Evolutionary conservation across 2,113 vertebrate genomes (phyloP).

Genomic region (Carassius carassius): DNA sequence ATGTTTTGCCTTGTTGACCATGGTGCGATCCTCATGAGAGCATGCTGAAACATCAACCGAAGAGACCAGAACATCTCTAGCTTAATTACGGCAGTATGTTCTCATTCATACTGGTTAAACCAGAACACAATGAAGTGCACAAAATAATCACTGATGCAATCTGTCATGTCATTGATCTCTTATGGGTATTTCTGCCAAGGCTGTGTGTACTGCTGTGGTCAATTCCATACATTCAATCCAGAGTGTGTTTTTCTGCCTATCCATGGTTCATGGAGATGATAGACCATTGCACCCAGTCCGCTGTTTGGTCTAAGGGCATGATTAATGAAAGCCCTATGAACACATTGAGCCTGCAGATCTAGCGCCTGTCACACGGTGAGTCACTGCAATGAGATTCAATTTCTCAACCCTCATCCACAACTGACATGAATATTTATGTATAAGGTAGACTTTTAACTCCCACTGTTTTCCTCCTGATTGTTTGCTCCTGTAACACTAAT

Average conservation of each 20-base stretch:
- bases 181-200: neutral
- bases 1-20: neutral
- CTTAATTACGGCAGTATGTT: conserved; percentile 37
- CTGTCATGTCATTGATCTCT: conserved; percentile 9
- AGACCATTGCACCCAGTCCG: neutral
- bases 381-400: conserved; percentile 28
- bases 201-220: neutral
- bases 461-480: conserved; percentile 15
- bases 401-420: conserved; percentile 6
- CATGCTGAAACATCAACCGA: conserved; percentile 40
- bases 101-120: conserved; percentile 36
- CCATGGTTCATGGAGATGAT: neutral
- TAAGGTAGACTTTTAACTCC: conserved; percentile 26
- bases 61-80: conserved; percentile 11
- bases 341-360: neutral
- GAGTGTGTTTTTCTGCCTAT: neutral
- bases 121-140: conserved; percentile 37
- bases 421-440: conserved; percentile 21
- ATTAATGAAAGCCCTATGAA: conserved; percentile 3
- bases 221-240: neutral
- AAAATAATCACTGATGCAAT: conserved; percentile 42
- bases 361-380: conserved; percentile 6
- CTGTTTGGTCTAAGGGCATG: conserved; percentile 17
- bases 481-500: conserved; percentile 3
- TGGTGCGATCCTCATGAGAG: conserved; percentile 13